Conservation (phyloP, 2,888 invertebrate genomes). For the Celastrina argiolus region DNA sequence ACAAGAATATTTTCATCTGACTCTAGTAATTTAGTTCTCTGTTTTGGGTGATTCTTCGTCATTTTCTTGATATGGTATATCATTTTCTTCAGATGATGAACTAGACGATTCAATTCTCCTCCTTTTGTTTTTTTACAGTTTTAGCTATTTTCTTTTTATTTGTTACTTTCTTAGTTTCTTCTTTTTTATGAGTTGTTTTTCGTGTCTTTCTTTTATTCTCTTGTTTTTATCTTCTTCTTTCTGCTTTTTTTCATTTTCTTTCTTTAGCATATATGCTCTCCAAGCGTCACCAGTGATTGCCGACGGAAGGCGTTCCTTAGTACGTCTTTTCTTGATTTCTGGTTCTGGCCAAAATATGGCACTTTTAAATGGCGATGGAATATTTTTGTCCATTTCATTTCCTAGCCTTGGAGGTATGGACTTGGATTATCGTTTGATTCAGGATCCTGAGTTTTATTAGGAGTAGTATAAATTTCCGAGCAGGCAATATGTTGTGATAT, state of each 20-base stretch:
- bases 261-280: conserved; percentile 25
- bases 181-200: conserved; percentile 29
- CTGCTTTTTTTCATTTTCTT: conserved; percentile 31
- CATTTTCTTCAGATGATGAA: no score
- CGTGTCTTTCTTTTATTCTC: conserved; percentile 26
- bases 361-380: conserved; percentile 29
- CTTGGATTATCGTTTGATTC: no score
- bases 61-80: no score
- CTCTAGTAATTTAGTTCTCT: no score
- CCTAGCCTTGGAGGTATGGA: background rate
- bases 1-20: no score
- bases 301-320: conserved; percentile 29
- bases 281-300: conserved; percentile 26
- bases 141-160: conserved; percentile 24
- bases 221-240: conserved; percentile 26
- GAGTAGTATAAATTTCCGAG: no score
- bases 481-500: no score
- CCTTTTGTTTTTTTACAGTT: background rate
- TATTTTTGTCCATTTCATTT: conserved; percentile 9
- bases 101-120: background rate
- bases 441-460: no score
- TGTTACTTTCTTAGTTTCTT: conserved; percentile 24
- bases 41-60: no score
- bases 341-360: conserved; percentile 30
- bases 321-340: conserved; percentile 28